Conservation (phyloP, 37 sponge, comb jelly and placozoan genomes). For the Agelas oroides region DNA sequence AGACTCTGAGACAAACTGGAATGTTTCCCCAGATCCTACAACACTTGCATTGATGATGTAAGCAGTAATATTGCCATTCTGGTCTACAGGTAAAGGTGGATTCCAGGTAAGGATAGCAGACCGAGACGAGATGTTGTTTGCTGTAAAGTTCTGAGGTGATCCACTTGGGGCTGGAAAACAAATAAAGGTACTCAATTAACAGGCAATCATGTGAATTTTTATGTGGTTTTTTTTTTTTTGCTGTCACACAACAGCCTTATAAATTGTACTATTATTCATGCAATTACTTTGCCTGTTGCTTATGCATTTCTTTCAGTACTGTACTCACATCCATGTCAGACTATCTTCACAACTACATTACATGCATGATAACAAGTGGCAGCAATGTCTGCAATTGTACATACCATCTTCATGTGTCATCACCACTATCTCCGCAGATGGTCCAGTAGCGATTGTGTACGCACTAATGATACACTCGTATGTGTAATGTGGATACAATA, state of each 20-base stretch:
- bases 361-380: too few species aligned
- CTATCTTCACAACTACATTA: too few species aligned
- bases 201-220: not conserved
- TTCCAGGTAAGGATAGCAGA: slow-evolving; percentile 13
- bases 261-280: too few species aligned
- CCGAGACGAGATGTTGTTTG: not conserved
- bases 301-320: too few species aligned
- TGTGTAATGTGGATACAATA: slow-evolving; percentile 11
- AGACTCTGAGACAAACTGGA: not conserved
- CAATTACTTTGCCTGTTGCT: too few species aligned
- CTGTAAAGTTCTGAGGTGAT: not conserved
- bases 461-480: not conserved
- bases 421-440: not conserved
- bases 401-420: slow-evolving; percentile 16
- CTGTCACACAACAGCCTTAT: too few species aligned
- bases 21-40: not conserved
- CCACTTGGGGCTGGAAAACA: slow-evolving; percentile 1
- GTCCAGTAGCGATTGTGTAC: slow-evolving; percentile 8
- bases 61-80: slow-evolving; percentile 32
- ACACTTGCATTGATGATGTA: slow-evolving; percentile 15
- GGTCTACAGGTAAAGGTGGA: slow-evolving; percentile 12
- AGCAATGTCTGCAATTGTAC: too few species aligned
- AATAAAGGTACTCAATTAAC: not conserved
- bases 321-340: too few species aligned
- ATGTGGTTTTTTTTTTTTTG: too few species aligned